Evolutionary conservation across 1,140 invertebrate species (phyloP), one percentile per base, ranked within the genome.

Genomic region (Lepidurus packardi): DNA sequence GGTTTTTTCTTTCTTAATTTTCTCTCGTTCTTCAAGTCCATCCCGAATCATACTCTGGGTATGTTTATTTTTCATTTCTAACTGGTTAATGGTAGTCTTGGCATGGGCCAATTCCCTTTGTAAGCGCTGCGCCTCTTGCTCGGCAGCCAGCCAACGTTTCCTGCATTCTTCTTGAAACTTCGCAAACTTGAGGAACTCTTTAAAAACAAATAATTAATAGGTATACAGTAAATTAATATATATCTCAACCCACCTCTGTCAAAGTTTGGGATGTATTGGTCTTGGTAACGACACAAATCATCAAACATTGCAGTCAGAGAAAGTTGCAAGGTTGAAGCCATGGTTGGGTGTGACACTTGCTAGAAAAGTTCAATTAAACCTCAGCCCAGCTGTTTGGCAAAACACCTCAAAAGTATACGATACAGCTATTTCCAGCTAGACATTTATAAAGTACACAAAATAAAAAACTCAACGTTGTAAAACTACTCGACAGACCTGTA

Each of bases 11-110:
- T 89, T 85, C 83, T 93, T 89, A 0, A 88, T 88, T 78, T 83
- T 83, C 34, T 87, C 86, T 41, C 91, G 85, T 77, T 88, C 89
- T 80, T 89, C 89, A 80, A 91, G 92, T 82, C 95, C 93, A 73
- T 89, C 87, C 83, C 95, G 93, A 7, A 95, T 85, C 45, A 94
- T 85, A 79, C 90, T 90, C 75, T 93, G 89, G 1, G 91, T 92
- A 83, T 93, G 91, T 79, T 89, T 90, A 73, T 95, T 87, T 83
- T 93, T 92, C 16, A 89, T 89, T 79, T 94, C 92, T 77, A 92
- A 87, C 80, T 90, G 89, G 1, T 88, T 85, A 45, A 90, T 89
- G 77, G 91, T 90, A 53, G 87, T 85, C 45, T 91, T 87, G 7
- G 89, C 86, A 79, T 89, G 88, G 81, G 90, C 89, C 45, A 93